phyloP scores from a whole-genome alignment of 2,797 vertebrate genomes.

The Loriculus beryllinus region DNA sequence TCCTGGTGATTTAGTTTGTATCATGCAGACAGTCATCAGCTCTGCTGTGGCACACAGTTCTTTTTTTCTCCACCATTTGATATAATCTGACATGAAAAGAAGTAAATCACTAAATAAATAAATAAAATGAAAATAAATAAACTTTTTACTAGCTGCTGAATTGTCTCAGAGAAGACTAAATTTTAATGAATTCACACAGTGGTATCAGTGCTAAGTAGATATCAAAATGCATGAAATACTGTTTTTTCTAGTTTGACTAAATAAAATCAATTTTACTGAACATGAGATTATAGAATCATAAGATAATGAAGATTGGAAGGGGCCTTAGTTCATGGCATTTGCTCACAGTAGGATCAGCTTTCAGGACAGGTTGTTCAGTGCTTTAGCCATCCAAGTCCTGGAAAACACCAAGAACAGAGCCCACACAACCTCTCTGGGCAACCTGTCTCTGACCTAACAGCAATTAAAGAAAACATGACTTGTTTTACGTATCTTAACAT shows the following conservation, averaged over 20 bases:
- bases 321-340: background rate
- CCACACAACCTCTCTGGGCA: background rate
- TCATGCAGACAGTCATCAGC: background rate
- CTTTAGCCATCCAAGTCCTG: background rate
- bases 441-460: background rate
- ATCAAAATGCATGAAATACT: background rate
- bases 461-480: background rate
- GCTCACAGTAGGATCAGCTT: background rate
- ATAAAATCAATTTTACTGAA: background rate
- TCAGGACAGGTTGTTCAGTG: background rate
- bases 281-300: background rate
- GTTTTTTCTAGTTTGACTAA: background rate
- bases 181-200: background rate
- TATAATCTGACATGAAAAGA: background rate
- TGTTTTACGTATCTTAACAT: background rate
- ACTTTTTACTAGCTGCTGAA: background rate
- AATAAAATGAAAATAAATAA: background rate
- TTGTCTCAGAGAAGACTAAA: background rate
- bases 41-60: background rate
- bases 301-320: background rate
- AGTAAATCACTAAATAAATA: background rate
- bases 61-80: background rate
- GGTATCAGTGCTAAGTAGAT: background rate
- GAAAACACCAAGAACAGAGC: background rate
- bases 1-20: background rate